These are phyloP conservation scores for Priocnemis perturbator DNA, from an alignment of 2,888 invertebrate species.

Conservation along the genomic window DNA sequence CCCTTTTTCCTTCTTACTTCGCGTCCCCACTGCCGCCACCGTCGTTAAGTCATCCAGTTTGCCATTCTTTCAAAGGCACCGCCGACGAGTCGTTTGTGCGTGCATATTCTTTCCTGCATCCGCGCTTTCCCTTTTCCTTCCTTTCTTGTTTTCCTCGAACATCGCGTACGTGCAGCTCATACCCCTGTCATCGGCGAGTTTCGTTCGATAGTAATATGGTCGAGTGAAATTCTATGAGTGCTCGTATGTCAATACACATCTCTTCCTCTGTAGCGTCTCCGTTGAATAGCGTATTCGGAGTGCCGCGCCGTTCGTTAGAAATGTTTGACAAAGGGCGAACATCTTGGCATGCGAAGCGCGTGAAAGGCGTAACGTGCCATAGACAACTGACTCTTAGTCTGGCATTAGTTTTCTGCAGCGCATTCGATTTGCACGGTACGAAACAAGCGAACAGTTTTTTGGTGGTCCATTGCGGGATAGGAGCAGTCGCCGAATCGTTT, in stretches of 20 bases:
- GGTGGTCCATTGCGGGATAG: neutral
- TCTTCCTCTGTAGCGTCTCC: neutral
- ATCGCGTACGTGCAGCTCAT: neutral
- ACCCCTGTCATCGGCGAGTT: neutral
- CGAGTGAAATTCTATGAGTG: no score
- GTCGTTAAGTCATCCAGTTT: slow-evolving; percentile 51
- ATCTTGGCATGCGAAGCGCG: slow-evolving; percentile 1
- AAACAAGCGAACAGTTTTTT: slow-evolving; percentile 20
- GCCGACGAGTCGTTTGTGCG: slow-evolving; percentile 12
- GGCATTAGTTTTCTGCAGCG: slow-evolving; percentile 32
- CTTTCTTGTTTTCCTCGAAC: slow-evolving; percentile 3
- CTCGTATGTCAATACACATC: neutral
- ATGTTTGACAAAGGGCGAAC: slow-evolving; percentile 10
- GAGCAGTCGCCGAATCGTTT: slow-evolving; percentile 25
- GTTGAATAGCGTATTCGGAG: no score
- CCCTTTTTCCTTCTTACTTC: no score
- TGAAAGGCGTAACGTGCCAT: slow-evolving; percentile 12
- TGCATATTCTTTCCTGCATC: slow-evolving; percentile 5
- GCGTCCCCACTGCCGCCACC: slow-evolving; percentile 29
- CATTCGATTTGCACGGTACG: neutral
- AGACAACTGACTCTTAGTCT: no score
- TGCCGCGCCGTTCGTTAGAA: no score
- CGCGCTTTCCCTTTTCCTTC: slow-evolving; percentile 5
- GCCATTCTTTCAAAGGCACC: slow-evolving; percentile 45
- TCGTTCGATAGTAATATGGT: neutral